Conservation (phyloP, 1,140 invertebrate species). For the Holcopasites calliopsidis region DNA sequence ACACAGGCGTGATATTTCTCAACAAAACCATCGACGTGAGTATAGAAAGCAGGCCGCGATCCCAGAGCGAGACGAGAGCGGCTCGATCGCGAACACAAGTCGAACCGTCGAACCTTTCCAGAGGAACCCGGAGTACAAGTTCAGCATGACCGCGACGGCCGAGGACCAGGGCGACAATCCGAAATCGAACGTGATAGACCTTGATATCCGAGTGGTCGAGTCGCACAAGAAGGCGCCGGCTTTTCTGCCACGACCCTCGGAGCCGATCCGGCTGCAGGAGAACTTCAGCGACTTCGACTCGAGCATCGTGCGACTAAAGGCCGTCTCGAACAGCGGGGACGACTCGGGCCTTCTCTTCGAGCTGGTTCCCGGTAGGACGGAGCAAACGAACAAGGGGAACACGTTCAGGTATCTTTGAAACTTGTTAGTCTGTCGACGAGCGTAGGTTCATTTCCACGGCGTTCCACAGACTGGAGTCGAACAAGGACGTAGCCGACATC, state of each 20-base stretch:
- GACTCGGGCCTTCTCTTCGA: slow-evolving; percentile 86
- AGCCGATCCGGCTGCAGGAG: slow-evolving; percentile 85
- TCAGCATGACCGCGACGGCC: slow-evolving; percentile 87
- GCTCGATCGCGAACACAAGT: too few relatives aligned
- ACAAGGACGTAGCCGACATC: slow-evolving; percentile 85
- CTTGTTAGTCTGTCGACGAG: background rate
- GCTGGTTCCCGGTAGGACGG: slow-evolving; percentile 88
- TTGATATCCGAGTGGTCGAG: slow-evolving; percentile 91
- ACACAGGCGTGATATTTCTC: slow-evolving; percentile 89
- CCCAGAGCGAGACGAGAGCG: background rate
- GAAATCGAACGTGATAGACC: slow-evolving; percentile 84
- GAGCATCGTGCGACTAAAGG: slow-evolving; percentile 85
- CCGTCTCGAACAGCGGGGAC: slow-evolving; percentile 87
- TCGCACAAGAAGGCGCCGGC: slow-evolving; percentile 92
- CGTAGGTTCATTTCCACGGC: too few relatives aligned
- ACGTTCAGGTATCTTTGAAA: slow-evolving; percentile 82
- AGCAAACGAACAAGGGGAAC: slow-evolving; percentile 90
- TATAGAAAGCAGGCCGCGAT: slow-evolving; percentile 41
- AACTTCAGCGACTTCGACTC: slow-evolving; percentile 85
- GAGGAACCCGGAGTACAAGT: slow-evolving; percentile 85
- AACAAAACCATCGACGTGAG: slow-evolving; percentile 86
- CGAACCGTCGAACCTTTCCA: slow-evolving; percentile 69
- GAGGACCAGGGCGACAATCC: slow-evolving; percentile 86
- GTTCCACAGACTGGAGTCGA: slow-evolving; percentile 81
- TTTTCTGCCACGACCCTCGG: slow-evolving; percentile 82